Conservation (phyloP, 2,888 invertebrate species). For the Anodontia alba region DNA sequence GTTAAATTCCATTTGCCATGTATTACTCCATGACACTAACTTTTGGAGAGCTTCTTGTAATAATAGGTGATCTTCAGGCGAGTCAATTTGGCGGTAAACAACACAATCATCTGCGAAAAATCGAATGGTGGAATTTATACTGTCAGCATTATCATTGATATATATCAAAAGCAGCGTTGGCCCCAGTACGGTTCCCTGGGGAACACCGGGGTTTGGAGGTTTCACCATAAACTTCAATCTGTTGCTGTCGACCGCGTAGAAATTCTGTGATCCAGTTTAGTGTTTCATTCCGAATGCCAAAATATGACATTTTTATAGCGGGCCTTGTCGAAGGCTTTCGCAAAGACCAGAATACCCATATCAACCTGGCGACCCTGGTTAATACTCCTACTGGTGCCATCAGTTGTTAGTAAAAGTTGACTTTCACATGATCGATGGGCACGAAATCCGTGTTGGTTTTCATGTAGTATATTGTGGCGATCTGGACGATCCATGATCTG, state of each 20-base stretch:
- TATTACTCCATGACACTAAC: no score
- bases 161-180: not conserved
- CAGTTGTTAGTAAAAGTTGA: no score
- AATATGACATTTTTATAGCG: no score
- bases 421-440: slow-evolving; percentile 22
- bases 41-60: not conserved
- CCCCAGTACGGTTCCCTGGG: no score
- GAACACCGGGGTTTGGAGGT: slow-evolving; percentile 7
- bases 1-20: no score
- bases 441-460: slow-evolving; percentile 38
- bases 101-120: slow-evolving; percentile 26
- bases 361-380: slow-evolving; percentile 36
- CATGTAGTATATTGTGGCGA: slow-evolving; percentile 32
- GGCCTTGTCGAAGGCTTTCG: no score
- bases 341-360: no score
- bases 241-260: not conserved
- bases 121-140: no score
- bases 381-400: slow-evolving; percentile 32
- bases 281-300: no score
- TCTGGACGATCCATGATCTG: slow-evolving; percentile 46
- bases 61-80: not conserved
- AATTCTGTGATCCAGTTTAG: slow-evolving; percentile 21
- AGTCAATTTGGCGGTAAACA: not conserved
- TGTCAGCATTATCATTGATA: slow-evolving; percentile 17
- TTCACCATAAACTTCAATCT: slow-evolving; percentile 14